Conservation (phyloP, 2,797 vertebrate species). For the Garrulus glandarius region DNA sequence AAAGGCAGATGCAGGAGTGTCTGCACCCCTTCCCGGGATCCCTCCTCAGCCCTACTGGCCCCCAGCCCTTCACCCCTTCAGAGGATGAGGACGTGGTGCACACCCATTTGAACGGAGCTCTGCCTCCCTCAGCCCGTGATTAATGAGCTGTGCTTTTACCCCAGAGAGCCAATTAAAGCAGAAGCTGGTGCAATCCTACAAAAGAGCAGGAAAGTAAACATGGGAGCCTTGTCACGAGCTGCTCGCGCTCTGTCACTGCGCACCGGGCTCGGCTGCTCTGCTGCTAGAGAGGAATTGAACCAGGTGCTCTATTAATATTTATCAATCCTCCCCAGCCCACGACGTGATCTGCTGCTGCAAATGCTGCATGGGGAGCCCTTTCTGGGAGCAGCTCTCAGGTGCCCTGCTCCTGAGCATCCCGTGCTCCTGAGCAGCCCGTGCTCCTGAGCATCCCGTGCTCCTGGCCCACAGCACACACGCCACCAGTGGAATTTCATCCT, state of each 20-base stretch:
- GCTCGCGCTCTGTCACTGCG: not conserved
- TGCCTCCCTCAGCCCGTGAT: not conserved
- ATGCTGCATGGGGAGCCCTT: not conserved
- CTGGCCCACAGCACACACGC: not conserved
- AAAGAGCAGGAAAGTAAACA: not conserved
- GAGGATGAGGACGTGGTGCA: not conserved
- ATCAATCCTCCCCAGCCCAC: not conserved
- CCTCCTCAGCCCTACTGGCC: not conserved
- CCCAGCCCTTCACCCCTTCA: not conserved
- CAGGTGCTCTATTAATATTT: constrained; percentile 21
- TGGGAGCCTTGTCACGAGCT: not conserved
- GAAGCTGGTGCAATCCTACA: not conserved
- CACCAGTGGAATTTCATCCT: not conserved
- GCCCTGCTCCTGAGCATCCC: not conserved
- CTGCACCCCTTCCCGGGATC: not conserved
- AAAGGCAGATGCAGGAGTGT: not conserved
- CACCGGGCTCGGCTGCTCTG: not conserved
- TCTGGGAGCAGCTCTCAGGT: not conserved
- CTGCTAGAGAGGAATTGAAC: not conserved
- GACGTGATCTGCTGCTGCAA: not conserved
- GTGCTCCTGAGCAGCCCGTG: not conserved
- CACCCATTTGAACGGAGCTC: not conserved
- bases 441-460: not conserved
- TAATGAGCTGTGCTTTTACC: not conserved
- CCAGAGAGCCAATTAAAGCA: not conserved